Conservation (phyloP, 2,888 invertebrate species). For the Aleiodes alternator region DNA sequence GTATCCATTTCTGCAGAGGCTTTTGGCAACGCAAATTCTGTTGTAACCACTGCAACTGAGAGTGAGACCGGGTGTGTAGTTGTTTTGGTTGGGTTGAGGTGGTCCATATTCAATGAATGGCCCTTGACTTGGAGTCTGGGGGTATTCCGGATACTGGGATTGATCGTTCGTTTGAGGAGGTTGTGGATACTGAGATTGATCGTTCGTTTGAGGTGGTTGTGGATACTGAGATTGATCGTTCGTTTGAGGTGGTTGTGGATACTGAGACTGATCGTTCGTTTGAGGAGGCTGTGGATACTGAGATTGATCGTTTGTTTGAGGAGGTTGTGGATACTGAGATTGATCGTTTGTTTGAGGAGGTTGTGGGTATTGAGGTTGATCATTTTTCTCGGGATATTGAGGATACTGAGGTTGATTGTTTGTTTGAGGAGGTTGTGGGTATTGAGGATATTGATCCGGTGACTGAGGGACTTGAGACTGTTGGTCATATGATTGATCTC, state of each 20-base stretch:
- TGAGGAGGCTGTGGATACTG: not conserved
- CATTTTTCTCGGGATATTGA: not conserved
- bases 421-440: not conserved
- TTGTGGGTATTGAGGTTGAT: slow-evolving; percentile 4
- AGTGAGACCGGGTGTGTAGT: slow-evolving; percentile 74
- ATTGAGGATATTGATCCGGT: not conserved
- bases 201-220: no score
- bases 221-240: not conserved
- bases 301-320: not conserved
- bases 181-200: not conserved
- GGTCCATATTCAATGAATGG: not conserved
- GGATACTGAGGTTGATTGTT: slow-evolving; percentile 18
- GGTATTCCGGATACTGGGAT: slow-evolving; percentile 25
- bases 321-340: slow-evolving; percentile 21
- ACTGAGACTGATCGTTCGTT: not conserved
- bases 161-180: not conserved
- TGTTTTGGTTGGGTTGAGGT: slow-evolving; percentile 63
- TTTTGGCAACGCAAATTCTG: slow-evolving; percentile 80
- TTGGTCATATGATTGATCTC: not conserved
- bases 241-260: not conserved
- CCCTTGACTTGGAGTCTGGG: not conserved
- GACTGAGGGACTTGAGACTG: slow-evolving; percentile 19
- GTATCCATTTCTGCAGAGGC: slow-evolving; percentile 79
- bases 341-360: not conserved
- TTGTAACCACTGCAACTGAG: slow-evolving; percentile 79